A percentile compares a stretch with the other conserved stretches of the same genome.
Conservation (phyloP, 92 coral and sea anemone species). For the Paramuricea clavata region DNA sequence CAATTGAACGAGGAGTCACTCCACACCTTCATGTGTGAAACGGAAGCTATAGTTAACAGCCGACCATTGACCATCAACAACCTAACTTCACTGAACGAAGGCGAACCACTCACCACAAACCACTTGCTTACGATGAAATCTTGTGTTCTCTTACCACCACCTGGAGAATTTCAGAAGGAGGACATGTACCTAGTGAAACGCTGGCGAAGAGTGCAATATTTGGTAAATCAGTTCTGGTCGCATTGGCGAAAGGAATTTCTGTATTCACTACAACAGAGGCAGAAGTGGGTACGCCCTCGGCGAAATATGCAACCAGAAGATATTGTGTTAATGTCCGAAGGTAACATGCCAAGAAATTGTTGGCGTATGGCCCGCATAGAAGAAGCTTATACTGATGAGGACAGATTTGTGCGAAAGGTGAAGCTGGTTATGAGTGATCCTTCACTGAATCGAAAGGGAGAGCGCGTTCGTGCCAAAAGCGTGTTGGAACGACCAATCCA, state of each 20-base stretch:
- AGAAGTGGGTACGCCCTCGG: conserved; percentile 50
- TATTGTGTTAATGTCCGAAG: conserved; percentile 39
- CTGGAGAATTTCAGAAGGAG: conserved; percentile 42
- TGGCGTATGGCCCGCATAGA: conserved; percentile 47
- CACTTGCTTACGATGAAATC: conserved; percentile 48
- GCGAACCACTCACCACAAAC: conserved; percentile 45
- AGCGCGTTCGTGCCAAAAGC: conserved; percentile 24
- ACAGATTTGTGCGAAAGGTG: conserved; percentile 47
- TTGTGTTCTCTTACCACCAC: conserved; percentile 51
- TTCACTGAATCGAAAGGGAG: conserved; percentile 23
- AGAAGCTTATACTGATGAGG: not conserved
- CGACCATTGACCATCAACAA: conserved; percentile 38
- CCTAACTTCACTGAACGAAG: conserved; percentile 36
- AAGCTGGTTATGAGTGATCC: conserved; percentile 27
- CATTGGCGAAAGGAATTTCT: conserved; percentile 50
- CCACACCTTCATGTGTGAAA: conserved; percentile 36
- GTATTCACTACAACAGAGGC: conserved; percentile 34
- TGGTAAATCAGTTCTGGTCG: conserved; percentile 47
- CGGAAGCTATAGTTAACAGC: conserved; percentile 64
- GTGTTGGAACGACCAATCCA: conserved; percentile 56
- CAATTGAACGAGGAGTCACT: conserved; percentile 50
- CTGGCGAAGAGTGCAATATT: conserved; percentile 63
- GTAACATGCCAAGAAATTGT: conserved; percentile 18
- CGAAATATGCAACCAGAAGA: conserved; percentile 33
- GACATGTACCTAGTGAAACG: conserved; percentile 44